Base-by-base conservation (phyloP, 2,797 vertebrate genomes). In the Lateolabrax maculatus region DNA sequence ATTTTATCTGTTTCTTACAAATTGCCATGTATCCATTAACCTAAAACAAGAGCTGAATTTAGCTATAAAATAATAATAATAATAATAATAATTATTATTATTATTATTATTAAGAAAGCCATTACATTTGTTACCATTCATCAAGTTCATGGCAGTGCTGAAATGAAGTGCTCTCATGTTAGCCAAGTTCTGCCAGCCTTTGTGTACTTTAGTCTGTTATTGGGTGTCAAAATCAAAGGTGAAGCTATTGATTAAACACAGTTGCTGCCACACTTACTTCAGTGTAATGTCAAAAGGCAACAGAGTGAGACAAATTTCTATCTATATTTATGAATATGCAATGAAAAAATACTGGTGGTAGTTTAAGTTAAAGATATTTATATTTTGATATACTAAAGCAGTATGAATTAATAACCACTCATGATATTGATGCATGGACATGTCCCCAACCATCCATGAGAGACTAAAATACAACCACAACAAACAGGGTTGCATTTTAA, bases 161-260 rank as follows among this genome's bases (percentile, higher is more conserved):
- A 78, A 69, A 78, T 85, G 67, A 84, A 80, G 65, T 61, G 66
- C 48, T 84, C 73, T 80, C 44, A n/a, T 5, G n/a, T 86, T 74
- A 77, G 65, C 55, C 21, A 67, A 70, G 70, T 75, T 84, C 74
- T 83, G 62, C 71, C 79, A 60, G 48, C 43, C 73, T 65, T 56
- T 84, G 75, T 88, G 80, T 83, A 60, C 80, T 81, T 84, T 87
- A 34, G 71, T 76, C 75, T 74, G 46, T 65, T 89, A 91, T 92
- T 71, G 90, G 85, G 89, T 93, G 90, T 72, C 62, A 89, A 90
- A 87, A 85, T 79, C 49, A 85, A 92, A 92, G 85, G 84, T 90
- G 89, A 89, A 78, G 60, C 66, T 90, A 93, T 93, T 90, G 91
- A 94, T 91, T 86, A 79, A 58, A 71, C 77, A 78, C 77, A 57